These are phyloP conservation scores for Thinocorus orbignyianus DNA, from an alignment of 2,113 vertebrate species.

Conservation along the genomic window DNA sequence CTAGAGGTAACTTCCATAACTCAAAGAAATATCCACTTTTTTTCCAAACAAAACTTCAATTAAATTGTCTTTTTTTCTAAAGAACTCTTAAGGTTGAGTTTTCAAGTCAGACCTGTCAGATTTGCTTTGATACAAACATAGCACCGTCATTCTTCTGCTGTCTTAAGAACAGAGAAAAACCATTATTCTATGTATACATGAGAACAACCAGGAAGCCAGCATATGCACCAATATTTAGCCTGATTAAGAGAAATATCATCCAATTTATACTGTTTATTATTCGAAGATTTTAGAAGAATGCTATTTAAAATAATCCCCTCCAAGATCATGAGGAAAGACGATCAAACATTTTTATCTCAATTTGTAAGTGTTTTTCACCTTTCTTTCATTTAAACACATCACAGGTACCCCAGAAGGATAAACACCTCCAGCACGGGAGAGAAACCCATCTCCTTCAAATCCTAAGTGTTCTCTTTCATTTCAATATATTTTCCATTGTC, in stretches of 20 bases:
- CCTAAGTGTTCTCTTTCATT: rapidly evolving
- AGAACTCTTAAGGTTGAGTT: not conserved
- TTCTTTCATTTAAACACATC: not conserved
- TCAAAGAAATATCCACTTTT: not conserved
- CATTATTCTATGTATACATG: not conserved
- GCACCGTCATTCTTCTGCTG: not conserved
- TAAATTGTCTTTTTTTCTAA: not conserved
- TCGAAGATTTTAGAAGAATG: not conserved
- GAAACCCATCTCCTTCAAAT: not conserved
- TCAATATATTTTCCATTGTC: not conserved
- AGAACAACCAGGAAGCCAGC: not conserved
- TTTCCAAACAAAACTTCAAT: not conserved
- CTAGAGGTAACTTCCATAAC: not conserved
- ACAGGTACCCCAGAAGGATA: not conserved
- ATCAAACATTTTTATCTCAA: not conserved
- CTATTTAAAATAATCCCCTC: not conserved
- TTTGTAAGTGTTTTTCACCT: not conserved
- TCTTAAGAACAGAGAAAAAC: not conserved
- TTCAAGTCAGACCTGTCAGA: not conserved
- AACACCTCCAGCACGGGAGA: not conserved
- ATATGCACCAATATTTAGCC: not conserved
- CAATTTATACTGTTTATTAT: not conserved
- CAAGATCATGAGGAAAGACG: not conserved
- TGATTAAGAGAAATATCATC: not conserved
- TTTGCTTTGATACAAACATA: not conserved